Base-by-base conservation (phyloP, 2,888 invertebrate genomes). In the Calameuta pallipes region DNA sequence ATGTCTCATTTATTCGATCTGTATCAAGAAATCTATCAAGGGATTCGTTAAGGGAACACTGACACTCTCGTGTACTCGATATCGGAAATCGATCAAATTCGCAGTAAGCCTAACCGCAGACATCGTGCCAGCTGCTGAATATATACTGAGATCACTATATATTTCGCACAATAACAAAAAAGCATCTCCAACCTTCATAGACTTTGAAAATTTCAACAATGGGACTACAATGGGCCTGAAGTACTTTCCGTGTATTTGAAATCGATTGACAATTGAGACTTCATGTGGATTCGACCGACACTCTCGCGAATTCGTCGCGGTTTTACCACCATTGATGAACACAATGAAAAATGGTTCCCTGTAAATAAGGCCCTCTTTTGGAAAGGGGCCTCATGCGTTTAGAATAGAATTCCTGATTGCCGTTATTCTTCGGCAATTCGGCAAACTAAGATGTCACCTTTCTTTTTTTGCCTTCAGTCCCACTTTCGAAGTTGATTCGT, bases 161-260 rank as follows among this genome's bases (percentile, higher is more conserved):
- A 56, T 56, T 56, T 56, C 23, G 68, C 73, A 75, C 76, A 76
- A 82, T 82, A 87, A 85, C 85, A 82, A 85, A 86, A 82, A 83
- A 83, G 83, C 87, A 87, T 87, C 85, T 81, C 87, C 79, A 87
- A 88, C 77, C 76, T 78, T 82, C 79, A 84, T 84, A 83, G 80
- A 85, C 80, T 79, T 74, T 31, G 69, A 68, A 76, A 74, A 71
- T 73, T 73, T 77, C 75, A 74, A 56, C 71, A 74, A 76, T 73
- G 76, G 80, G 78, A 82, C 74, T 77, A 70, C 74, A 79, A 68
- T 74, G 76, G 80, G 78, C 68, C 75, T 75, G 76, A 74, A 77
- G 34, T 74, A 71, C 77, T 77, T 35, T 35, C 74, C 70, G 30
- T 74, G 75, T 77, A 73, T 78, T 77, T 12, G 75, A 78, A 79